Evolutionary conservation across 2,888 invertebrate genomes (phyloP), one percentile per base, ranked within the genome.

Genomic region (Sinotaia quadrata): DNA sequence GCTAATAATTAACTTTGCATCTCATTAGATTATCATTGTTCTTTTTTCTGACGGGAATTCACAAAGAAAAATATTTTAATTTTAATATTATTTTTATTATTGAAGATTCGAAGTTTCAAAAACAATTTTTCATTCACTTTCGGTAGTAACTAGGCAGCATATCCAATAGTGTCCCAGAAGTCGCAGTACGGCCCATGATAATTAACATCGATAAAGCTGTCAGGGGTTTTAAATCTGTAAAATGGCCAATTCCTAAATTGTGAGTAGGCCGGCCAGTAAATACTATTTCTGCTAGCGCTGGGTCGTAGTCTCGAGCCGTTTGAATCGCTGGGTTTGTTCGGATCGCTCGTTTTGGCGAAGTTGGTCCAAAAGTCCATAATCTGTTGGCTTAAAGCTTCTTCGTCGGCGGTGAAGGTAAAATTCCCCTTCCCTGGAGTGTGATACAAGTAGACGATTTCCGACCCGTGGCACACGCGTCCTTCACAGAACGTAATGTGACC

Each of bases 291-390:
- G n/a, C n/a, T n/a, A n/a, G n/a, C n/a, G n/a, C n/a, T n/a, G n/a
- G n/a, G n/a, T n/a, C n/a, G n/a, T n/a, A n/a, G n/a, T n/a, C n/a
- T n/a, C n/a, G n/a, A n/a, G n/a, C n/a, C n/a, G 37, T 65, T 41
- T 10, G 56, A 67, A 21, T 34, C 29, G 5, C 62, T 41, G 12
- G 80, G 78, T 34, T 60, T 59, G 52, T 77, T 78, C 1, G 83
- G 83, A 59, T 82, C 73, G 36, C 82, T 82, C 15, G 79, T 76
- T 60, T 82, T 83, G 5, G 84, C 85, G 60, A 86, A 85, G 68
- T 85, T 86, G n/a, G 83, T 75, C 82, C 83, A 85, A 65, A 80
- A 83, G 1, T 67, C 47, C 36, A 81, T 82, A 58, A 84, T 59
- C 8, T 65, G 47, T 27, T 74, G 61, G 5, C 80, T 80, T 7